Conservation (phyloP, 2,797 vertebrate species). For the Perodicticus potto region DNA sequence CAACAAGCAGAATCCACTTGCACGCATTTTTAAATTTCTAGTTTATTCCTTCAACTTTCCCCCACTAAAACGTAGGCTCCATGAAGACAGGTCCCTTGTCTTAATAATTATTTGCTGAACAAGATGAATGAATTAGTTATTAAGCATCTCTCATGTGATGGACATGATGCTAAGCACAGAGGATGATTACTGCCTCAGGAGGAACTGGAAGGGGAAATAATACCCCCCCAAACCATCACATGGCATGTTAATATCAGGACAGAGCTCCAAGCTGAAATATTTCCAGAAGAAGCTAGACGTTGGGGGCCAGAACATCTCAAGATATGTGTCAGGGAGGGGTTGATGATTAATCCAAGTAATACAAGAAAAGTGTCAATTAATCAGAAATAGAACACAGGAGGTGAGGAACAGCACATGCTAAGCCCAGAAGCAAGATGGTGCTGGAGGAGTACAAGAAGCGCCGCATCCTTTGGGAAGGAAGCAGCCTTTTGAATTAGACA, state of each 20-base stretch:
- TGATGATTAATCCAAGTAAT: background rate
- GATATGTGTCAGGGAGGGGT: background rate
- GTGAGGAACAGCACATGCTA: background rate
- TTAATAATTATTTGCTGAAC: background rate
- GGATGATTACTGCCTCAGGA: background rate
- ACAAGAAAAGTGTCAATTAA: background rate
- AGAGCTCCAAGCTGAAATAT: background rate
- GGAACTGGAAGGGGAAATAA: background rate
- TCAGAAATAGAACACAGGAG: background rate
- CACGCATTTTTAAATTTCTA: rapidly evolving
- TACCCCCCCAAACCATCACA: background rate
- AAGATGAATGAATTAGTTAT: background rate
- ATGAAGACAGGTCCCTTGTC: background rate
- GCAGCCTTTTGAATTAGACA: background rate
- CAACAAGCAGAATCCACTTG: background rate
- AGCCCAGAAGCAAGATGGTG: background rate
- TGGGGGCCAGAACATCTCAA: background rate
- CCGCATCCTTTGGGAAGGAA: background rate
- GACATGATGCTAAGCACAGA: background rate
- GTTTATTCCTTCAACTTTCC: background rate
- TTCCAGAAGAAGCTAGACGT: background rate
- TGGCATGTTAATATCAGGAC: background rate
- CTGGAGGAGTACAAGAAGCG: background rate
- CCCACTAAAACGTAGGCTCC: background rate
- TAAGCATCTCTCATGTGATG: background rate